Percentiles rank a stretch among this genome's conserved stretches.
These are phyloP conservation scores for Aurelia sp. DNA, from an alignment of 30 jellyfish, hydroid and myxozoan genomes.

Conservation along the genomic window DNA sequence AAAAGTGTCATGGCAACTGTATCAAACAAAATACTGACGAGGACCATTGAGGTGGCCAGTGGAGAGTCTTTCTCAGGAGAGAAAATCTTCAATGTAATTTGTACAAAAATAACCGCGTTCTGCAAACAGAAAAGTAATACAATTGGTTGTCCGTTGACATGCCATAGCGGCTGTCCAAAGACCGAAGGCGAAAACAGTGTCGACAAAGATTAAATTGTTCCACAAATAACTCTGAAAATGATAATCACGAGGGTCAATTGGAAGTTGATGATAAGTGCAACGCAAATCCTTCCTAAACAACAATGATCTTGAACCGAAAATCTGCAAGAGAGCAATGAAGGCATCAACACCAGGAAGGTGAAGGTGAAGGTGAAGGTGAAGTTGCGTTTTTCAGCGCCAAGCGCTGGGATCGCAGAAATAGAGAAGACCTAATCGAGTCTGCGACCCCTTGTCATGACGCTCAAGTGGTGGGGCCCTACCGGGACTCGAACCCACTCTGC, in stretches of 20 bases:
- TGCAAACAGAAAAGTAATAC: neutral
- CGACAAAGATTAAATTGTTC: neutral
- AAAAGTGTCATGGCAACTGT: neutral
- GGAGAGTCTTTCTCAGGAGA: conserved; percentile 1
- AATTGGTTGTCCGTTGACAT: conserved; percentile 1
- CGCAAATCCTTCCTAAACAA: too few relatives aligned
- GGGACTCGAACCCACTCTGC: too few relatives aligned
- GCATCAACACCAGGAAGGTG: conserved; percentile 5
- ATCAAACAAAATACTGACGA: neutral
- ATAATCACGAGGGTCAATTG: neutral
- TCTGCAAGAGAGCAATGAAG: neutral
- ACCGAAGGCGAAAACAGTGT: too few relatives aligned
- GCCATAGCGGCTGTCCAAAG: conserved; percentile 10
- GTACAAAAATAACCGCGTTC: neutral
- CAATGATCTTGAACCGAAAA: neutral
- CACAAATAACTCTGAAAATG: neutral
- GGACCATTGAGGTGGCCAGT: neutral
- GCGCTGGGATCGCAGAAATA: too few relatives aligned
- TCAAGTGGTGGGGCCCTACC: too few relatives aligned
- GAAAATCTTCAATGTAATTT: neutral
- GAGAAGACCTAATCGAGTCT: too few relatives aligned
- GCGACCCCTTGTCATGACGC: too few relatives aligned
- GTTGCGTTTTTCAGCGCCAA: too few relatives aligned
- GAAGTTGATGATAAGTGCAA: neutral
- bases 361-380: too few relatives aligned